phyloP scores from a whole-genome alignment of 2,888 invertebrate genomes.

The Adelphocoris suturalis region DNA sequence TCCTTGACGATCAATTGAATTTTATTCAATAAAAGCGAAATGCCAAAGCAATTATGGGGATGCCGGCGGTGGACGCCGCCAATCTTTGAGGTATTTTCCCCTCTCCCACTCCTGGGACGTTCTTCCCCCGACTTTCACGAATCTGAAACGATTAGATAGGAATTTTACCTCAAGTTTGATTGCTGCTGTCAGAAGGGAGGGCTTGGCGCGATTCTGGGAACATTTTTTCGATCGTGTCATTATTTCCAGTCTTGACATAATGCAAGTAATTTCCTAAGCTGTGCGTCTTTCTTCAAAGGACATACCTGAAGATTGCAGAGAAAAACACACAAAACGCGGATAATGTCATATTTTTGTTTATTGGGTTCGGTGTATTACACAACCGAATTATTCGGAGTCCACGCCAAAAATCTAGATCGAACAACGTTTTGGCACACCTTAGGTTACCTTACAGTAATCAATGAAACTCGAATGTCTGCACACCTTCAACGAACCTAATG shows the following conservation, averaged over 20 bases:
- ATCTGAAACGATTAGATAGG: slow-evolving; percentile 23
- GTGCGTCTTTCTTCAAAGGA: background rate
- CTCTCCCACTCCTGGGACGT: background rate
- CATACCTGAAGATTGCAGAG: background rate
- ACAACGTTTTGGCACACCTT: too few species aligned
- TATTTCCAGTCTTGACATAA: slow-evolving; percentile 35
- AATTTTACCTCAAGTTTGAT: slow-evolving; percentile 46
- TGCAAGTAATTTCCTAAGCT: slow-evolving; percentile 19
- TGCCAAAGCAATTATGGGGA: background rate
- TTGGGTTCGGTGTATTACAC: too few species aligned
- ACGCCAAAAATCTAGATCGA: too few species aligned
- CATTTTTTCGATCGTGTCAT: slow-evolving; percentile 28
- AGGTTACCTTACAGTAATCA: too few species aligned
- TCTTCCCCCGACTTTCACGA: slow-evolving; percentile 15
- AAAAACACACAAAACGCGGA: background rate
- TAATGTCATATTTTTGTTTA: too few species aligned
- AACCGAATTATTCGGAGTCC: too few species aligned
- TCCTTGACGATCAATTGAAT: slow-evolving; percentile 3
- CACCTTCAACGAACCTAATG: too few species aligned
- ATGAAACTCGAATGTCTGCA: too few species aligned
- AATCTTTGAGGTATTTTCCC: slow-evolving; percentile 21
- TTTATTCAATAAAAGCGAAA: slow-evolving; percentile 26
- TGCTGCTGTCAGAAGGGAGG: background rate
- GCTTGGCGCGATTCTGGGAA: background rate
- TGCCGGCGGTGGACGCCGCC: slow-evolving; percentile 18